Percentiles rank a stretch among this genome's conserved stretches.
phyloP scores from a whole-genome alignment of 2,113 vertebrate species.

The Ciconia maguari region DNA sequence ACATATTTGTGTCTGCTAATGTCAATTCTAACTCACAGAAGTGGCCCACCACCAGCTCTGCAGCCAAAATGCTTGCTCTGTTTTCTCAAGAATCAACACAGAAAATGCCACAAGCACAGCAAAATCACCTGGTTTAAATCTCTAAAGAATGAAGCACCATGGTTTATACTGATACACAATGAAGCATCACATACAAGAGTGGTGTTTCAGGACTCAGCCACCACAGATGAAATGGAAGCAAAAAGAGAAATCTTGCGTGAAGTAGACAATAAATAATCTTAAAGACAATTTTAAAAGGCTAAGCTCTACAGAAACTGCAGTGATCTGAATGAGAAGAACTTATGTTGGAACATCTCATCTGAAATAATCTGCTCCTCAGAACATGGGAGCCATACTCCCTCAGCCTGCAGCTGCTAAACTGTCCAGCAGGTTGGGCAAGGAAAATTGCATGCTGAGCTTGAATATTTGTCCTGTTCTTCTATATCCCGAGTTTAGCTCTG shows the following conservation, averaged over 20 bases:
- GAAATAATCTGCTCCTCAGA: not conserved
- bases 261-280: not conserved
- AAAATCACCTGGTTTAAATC: not conserved
- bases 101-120: not conserved
- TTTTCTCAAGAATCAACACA: not conserved
- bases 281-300: not conserved
- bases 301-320: not conserved
- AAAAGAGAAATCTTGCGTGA: not conserved
- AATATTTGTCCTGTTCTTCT: not conserved
- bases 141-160: not conserved
- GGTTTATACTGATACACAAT: not conserved
- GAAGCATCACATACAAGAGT: not conserved
- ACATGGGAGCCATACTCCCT: not conserved
- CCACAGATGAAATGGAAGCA: not conserved
- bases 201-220: not conserved
- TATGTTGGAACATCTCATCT: not conserved
- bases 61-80: not conserved
- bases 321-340: not conserved
- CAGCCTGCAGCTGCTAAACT: not conserved
- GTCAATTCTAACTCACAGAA: not conserved
- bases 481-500: not conserved
- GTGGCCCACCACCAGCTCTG: not conserved
- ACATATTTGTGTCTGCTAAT: not conserved
- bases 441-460: not conserved
- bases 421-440: not conserved